A percentile compares a stretch with the other conserved stretches of the same genome.
These are phyloP conservation scores for Butastur rufipennis DNA, from an alignment of 2,113 vertebrate species.

Conservation along the genomic window DNA sequence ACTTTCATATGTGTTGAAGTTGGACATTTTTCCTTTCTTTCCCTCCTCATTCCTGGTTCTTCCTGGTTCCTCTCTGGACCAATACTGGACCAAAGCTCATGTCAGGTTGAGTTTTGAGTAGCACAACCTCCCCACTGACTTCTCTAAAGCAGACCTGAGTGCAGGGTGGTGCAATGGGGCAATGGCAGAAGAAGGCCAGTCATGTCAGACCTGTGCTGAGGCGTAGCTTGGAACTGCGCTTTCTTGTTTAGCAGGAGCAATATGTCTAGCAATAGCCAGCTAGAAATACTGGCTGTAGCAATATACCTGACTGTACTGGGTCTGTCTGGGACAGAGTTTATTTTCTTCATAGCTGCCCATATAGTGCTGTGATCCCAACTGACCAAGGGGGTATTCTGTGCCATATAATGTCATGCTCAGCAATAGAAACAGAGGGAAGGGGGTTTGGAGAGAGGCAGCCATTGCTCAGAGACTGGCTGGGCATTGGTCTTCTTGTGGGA, in stretches of 20 bases:
- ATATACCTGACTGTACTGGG: background rate
- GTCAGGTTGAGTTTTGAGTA: background rate
- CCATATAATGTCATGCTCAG: background rate
- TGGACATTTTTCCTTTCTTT: background rate
- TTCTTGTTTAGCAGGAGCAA: background rate
- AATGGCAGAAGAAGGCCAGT: background rate
- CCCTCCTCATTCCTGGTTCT: background rate
- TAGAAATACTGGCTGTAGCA: background rate
- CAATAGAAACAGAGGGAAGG: background rate
- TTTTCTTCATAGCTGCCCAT: background rate
- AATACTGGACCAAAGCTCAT: background rate
- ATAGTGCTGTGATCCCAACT: background rate
- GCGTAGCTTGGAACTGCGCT: accelerated
- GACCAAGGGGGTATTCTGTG: background rate
- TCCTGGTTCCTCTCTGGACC: background rate
- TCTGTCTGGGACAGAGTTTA: background rate
- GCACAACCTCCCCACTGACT: background rate
- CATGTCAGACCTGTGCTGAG: background rate
- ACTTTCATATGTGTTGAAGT: background rate
- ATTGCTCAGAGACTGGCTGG: background rate
- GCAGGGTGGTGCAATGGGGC: accelerated
- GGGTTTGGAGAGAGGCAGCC: background rate
- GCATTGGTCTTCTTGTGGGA: background rate
- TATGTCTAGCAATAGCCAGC: background rate
- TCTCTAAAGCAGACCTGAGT: background rate